phyloP scores from a whole-genome alignment of 2,113 vertebrate genomes.

The Phalacrocorax pelagicus region DNA sequence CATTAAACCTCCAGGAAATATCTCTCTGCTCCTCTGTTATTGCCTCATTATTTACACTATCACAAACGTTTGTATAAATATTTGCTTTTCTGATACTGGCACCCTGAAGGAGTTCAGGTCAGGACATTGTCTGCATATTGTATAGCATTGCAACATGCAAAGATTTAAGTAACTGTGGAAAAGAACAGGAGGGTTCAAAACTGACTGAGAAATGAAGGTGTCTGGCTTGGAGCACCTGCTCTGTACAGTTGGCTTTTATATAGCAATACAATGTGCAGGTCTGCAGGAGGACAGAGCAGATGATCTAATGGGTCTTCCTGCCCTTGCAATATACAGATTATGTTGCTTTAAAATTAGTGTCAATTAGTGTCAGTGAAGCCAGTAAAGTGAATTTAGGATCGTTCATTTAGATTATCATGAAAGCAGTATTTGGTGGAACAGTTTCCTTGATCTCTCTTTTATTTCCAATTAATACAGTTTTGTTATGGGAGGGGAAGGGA shows the following conservation, averaged over 20 bases:
- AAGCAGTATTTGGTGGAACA: background rate
- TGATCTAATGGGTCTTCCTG: constrained; percentile 21
- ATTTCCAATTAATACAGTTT: background rate
- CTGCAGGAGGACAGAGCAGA: background rate
- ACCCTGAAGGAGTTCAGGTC: constrained; percentile 48
- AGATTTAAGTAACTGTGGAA: constrained; percentile 13
- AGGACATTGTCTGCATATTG: constrained; percentile 33
- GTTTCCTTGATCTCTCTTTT: background rate
- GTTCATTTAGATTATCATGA: background rate
- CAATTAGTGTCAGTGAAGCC: background rate
- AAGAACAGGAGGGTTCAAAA: background rate
- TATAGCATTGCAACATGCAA: background rate
- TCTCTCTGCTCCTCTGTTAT: background rate
- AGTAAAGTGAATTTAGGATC: background rate
- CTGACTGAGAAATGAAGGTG: background rate
- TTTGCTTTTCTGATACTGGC: constrained; percentile 53
- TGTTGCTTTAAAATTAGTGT: background rate
- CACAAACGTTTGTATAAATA: constrained; percentile 51
- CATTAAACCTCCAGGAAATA: constrained; percentile 18
- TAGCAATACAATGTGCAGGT: background rate
- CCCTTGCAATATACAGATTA: background rate
- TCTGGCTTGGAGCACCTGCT: constrained; percentile 10
- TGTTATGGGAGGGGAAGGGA: background rate
- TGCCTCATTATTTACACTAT: constrained; percentile 52
- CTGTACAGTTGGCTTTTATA: constrained; percentile 10